Conservation (phyloP, 2,888 invertebrate genomes). For the Apantesis nais region DNA sequence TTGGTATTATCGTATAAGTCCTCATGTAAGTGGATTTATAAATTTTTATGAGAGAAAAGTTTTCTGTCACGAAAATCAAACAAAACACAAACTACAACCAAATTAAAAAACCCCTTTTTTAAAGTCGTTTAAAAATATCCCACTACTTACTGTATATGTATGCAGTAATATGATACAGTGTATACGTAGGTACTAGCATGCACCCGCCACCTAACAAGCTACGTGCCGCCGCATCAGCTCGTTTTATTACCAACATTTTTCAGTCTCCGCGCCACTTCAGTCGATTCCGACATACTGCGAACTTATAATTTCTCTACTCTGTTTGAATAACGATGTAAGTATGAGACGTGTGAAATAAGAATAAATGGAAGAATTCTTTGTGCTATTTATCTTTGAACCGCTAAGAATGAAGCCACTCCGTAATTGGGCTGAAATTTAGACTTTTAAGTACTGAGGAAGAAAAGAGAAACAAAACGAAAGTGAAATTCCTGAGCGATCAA, state of each 20-base stretch:
- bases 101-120: neutral
- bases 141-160: neutral
- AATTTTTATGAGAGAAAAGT: too few relatives aligned
- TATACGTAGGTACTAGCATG: slow-evolving; percentile 36
- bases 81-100: neutral
- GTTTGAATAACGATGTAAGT: slow-evolving; percentile 1
- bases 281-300: slow-evolving; percentile 33
- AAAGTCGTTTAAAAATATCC: slow-evolving; percentile 3
- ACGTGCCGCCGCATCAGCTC: slow-evolving; percentile 74
- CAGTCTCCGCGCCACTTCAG: slow-evolving; percentile 47
- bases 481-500: neutral
- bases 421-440: too few relatives aligned
- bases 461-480: too few relatives aligned
- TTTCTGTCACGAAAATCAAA: too few relatives aligned
- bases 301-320: slow-evolving; percentile 43
- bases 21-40: too few relatives aligned
- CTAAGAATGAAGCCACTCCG: neutral
- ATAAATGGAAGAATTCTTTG: neutral
- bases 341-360: neutral
- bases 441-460: neutral
- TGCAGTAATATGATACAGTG: slow-evolving; percentile 14
- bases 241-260: slow-evolving; percentile 74
- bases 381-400: neutral
- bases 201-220: slow-evolving; percentile 64
- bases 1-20: too few relatives aligned